Conservation (phyloP, 2,797 vertebrate species). For the Lerista edwardsae region DNA sequence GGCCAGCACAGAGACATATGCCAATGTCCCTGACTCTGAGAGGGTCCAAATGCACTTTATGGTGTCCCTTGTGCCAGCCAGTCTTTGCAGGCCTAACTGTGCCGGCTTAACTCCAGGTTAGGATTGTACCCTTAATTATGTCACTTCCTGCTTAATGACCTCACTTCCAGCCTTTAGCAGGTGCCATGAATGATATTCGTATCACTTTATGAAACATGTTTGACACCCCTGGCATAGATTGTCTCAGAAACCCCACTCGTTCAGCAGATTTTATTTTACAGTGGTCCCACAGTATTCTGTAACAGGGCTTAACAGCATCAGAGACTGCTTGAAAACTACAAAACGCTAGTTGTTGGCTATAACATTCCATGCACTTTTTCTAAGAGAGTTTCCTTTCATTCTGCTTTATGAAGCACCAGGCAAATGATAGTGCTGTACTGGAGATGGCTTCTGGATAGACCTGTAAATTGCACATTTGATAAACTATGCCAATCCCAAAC, state of each 20-base stretch:
- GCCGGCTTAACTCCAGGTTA: too few relatives aligned
- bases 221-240: background rate
- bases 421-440: background rate
- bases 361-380: background rate
- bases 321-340: background rate
- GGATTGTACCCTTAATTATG: too few relatives aligned
- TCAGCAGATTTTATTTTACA: background rate
- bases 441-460: background rate
- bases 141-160: too few relatives aligned
- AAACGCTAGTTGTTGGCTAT: background rate
- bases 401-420: conserved; percentile 5
- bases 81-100: too few relatives aligned
- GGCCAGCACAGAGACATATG: too few relatives aligned
- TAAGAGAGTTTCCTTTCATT: background rate
- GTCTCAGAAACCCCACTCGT: background rate
- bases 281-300: background rate
- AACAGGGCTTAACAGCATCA: background rate
- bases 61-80: too few relatives aligned
- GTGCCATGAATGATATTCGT: too few relatives aligned
- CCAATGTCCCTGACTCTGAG: too few relatives aligned
- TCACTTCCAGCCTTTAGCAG: too few relatives aligned
- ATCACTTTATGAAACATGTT: too few relatives aligned
- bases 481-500: background rate
- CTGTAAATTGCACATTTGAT: background rate
- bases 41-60: too few relatives aligned